Evolutionary conservation across 2,113 vertebrate genomes (phyloP).

Genomic region (Stictonetta naevosa): DNA sequence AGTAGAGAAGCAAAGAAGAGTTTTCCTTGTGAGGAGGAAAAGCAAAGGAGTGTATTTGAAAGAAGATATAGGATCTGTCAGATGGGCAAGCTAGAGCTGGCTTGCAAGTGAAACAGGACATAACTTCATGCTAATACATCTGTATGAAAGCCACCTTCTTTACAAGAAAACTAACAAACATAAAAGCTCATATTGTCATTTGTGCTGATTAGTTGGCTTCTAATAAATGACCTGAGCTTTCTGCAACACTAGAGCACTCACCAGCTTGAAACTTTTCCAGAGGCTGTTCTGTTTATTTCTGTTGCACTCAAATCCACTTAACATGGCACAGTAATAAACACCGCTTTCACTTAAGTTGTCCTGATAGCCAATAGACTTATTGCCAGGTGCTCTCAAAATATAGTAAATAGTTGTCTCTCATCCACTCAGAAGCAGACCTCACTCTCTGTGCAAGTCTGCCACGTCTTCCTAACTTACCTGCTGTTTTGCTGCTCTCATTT

Average conservation of each 20-base stretch:
- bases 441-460: neutral
- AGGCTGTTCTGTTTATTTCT: slow-evolving; percentile 33
- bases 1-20: neutral
- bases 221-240: neutral
- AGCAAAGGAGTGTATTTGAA: neutral
- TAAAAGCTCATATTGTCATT: neutral
- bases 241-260: neutral
- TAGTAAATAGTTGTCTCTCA: neutral
- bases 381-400: neutral
- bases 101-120: neutral
- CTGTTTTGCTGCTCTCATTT: neutral
- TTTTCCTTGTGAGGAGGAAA: neutral
- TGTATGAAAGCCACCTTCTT: neutral
- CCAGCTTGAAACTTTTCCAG: neutral
- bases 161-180: neutral
- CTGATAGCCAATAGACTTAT: neutral
- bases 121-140: neutral
- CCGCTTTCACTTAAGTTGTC: neutral
- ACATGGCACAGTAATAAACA: neutral
- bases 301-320: neutral
- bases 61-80: neutral
- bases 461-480: neutral
- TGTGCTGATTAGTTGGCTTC: neutral
- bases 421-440: neutral
- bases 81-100: neutral